Conservation (phyloP, 2,888 invertebrate genomes). For the Alloscopus bannaensis region DNA sequence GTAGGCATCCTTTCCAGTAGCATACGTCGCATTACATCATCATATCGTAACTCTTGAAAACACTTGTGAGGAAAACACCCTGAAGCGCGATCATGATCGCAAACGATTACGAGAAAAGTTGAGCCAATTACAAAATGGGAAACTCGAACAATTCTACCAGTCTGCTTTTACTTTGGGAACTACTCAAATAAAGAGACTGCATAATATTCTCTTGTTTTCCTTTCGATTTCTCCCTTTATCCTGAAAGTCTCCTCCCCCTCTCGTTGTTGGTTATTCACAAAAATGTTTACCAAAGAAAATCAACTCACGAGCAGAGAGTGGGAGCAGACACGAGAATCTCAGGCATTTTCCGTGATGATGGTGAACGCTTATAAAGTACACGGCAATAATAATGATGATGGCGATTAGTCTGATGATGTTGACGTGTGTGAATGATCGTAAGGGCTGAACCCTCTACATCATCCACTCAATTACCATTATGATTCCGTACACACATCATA, state of each 20-base stretch:
- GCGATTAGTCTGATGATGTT: constrained; percentile 49
- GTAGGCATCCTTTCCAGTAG: too few species aligned
- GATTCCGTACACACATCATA: constrained; percentile 1
- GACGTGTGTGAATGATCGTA: constrained; percentile 43
- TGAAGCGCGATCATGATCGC: constrained; percentile 52
- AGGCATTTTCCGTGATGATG: too few species aligned
- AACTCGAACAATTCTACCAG: too few species aligned
- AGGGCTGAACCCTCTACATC: constrained; percentile 39
- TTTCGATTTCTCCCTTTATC: too few species aligned
- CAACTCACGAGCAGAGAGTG: too few species aligned
- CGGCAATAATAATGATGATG: constrained; percentile 36
- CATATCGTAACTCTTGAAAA: constrained; percentile 39
- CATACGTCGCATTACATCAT: too few species aligned
- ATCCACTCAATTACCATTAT: constrained; percentile 30
- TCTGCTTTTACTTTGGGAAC: too few species aligned
- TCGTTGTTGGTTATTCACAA: too few species aligned
- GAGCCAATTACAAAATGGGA: constrained; percentile 45
- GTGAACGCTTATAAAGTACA: too few species aligned
- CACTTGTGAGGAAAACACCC: constrained; percentile 49
- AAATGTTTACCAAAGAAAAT: too few species aligned
- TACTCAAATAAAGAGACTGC: not conserved
- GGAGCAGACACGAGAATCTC: too few species aligned
- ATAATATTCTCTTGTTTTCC: not conserved
- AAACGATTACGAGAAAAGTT: constrained; percentile 58
- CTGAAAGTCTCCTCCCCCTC: too few species aligned